These are phyloP conservation scores for Drosophila hamatofila DNA, from an alignment of 2,888 invertebrate species.

Conservation along the genomic window DNA sequence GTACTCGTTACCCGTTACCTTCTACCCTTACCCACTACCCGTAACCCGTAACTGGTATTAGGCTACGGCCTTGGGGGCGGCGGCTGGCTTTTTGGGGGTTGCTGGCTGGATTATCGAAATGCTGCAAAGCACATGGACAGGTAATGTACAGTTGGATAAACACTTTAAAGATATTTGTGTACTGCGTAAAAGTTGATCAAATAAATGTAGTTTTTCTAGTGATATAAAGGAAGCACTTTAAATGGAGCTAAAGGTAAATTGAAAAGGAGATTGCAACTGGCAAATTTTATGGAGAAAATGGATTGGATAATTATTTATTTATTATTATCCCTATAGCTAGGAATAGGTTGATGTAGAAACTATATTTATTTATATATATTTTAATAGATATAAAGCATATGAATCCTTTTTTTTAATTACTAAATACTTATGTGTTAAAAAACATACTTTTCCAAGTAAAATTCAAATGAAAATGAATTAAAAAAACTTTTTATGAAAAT, in stretches of 20 bases:
- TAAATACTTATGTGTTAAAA: too few species aligned
- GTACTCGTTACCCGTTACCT: neutral
- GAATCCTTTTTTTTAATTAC: too few species aligned
- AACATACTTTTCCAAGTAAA: too few species aligned
- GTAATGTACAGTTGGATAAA: conserved; percentile 5
- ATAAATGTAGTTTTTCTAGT: neutral
- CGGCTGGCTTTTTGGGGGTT: conserved; percentile 14
- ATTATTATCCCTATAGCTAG: too few species aligned
- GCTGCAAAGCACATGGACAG: neutral
- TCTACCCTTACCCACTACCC: neutral
- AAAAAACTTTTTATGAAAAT: too few species aligned
- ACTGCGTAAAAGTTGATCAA: neutral
- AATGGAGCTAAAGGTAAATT: neutral
- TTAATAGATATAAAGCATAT: too few species aligned
- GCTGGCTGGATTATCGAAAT: conserved; percentile 20
- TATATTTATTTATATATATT: too few species aligned
- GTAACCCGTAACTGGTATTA: conserved; percentile 8
- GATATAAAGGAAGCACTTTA: neutral
- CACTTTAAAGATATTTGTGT: conserved; percentile 9
- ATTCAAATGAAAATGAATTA: too few species aligned
- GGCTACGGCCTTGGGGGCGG: conserved; percentile 18
- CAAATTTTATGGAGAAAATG: neutral
- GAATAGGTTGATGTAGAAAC: too few species aligned
- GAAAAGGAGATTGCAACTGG: neutral
- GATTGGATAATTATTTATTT: neutral